Percentiles rank a stretch among this genome's conserved stretches.
Conservation (phyloP, 2,113 vertebrate species). For the Atherinomorus stipes region DNA sequence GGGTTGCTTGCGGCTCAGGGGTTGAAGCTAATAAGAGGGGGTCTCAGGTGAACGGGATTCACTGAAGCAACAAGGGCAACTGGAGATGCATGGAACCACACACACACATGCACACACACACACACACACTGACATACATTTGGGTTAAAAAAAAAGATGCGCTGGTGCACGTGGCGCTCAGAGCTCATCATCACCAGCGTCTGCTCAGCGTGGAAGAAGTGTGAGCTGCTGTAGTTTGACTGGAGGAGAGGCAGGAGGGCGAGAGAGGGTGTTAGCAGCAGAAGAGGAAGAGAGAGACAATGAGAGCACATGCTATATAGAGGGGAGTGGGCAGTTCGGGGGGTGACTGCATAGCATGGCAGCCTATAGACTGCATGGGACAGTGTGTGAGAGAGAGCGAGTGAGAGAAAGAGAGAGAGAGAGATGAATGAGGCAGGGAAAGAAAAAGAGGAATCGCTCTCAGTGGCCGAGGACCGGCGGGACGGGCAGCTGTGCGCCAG, state of each 20-base stretch:
- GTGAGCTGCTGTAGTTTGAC: slow-evolving; percentile 81
- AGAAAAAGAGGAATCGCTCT: slow-evolving; percentile 35
- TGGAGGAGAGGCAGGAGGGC: slow-evolving; percentile 59
- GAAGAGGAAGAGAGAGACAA: slow-evolving; percentile 49
- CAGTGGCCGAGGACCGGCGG: slow-evolving; percentile 40
- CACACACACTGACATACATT: slow-evolving; percentile 23
- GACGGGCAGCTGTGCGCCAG: slow-evolving; percentile 50
- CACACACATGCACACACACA: slow-evolving; percentile 11
- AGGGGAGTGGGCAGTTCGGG: slow-evolving; percentile 48
- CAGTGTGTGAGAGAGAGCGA: slow-evolving; percentile 27
- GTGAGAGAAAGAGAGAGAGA: slow-evolving; percentile 11
- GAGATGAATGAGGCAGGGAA: slow-evolving; percentile 10
- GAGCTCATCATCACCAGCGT: slow-evolving; percentile 53
- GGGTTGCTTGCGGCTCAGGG: slow-evolving; percentile 39
- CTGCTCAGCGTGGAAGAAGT: slow-evolving; percentile 57
- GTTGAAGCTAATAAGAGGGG: slow-evolving; percentile 56
- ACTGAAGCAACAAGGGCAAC: slow-evolving; percentile 66
- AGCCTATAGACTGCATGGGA: slow-evolving; percentile 58
- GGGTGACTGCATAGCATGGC: slow-evolving; percentile 49
- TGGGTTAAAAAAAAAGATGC: slow-evolving; percentile 19
- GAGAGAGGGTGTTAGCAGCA: slow-evolving; percentile 29
- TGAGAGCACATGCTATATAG: slow-evolving; percentile 52
- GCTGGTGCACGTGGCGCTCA: slow-evolving; percentile 51
- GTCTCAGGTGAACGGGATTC: slow-evolving; percentile 80
- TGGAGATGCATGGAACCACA: slow-evolving; percentile 21